phyloP scores from a whole-genome alignment of 92 coral and sea anemone genomes.

The Epizoanthus rinbou region DNA sequence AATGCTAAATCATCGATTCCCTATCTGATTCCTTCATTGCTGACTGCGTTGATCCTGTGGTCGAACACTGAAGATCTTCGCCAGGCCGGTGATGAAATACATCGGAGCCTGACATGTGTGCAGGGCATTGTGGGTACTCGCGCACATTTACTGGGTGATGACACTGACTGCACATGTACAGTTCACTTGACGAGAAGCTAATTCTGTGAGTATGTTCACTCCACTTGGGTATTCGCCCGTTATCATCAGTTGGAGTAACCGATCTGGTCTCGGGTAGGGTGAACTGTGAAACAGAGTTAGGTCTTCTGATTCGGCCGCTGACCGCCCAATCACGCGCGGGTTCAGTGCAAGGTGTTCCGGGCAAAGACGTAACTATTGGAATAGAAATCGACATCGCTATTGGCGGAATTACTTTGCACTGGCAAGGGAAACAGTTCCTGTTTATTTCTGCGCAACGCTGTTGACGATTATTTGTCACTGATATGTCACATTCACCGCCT shows the following conservation, averaged over 20 bases:
- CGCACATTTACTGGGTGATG: neutral
- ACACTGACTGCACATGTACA: neutral
- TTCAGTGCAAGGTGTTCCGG: neutral
- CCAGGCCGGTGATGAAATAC: neutral
- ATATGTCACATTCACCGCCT: neutral
- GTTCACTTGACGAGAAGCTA: neutral
- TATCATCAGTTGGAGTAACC: neutral
- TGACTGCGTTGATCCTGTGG: neutral
- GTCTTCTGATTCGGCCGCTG: no score
- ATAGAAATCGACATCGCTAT: conserved; percentile 10
- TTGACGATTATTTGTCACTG: neutral
- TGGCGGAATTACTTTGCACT: neutral
- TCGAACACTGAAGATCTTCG: neutral
- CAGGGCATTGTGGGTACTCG: neutral
- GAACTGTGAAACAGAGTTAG: neutral
- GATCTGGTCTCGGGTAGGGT: neutral
- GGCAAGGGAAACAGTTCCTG: conserved; percentile 8
- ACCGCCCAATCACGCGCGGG: neutral
- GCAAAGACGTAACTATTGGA: neutral
- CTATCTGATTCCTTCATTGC: neutral
- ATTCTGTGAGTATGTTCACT: neutral
- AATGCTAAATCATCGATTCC: conserved; percentile 3
- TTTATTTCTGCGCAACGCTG: neutral
- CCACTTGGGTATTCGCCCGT: neutral
- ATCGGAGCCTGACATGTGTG: neutral